These are phyloP conservation scores for Suricata suricatta DNA, from an alignment of 2,113 vertebrate genomes.

Conservation along the genomic window DNA sequence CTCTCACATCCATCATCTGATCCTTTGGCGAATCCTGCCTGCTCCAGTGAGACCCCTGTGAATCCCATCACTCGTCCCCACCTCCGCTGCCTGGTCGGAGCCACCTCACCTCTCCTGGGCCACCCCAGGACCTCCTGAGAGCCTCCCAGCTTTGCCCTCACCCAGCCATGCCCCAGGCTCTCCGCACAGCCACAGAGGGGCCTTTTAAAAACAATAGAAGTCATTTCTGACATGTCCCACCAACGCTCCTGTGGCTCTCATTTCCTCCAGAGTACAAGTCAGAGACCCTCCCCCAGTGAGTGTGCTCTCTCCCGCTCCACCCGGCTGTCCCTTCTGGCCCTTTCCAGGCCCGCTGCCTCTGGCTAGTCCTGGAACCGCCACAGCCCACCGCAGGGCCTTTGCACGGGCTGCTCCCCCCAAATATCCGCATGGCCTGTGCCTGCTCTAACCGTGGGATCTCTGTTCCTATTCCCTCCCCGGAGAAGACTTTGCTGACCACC, in stretches of 20 bases:
- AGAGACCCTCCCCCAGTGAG: neutral
- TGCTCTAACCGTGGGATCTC: neutral
- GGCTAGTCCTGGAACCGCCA: neutral
- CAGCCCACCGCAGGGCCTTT: neutral
- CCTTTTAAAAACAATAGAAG: neutral
- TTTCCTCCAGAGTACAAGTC: neutral
- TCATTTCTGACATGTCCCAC: no score
- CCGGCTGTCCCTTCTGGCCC: neutral
- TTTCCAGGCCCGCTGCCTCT: neutral
- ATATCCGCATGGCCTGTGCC: no score
- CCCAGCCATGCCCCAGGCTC: neutral
- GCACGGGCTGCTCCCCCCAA: neutral
- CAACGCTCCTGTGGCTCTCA: accelerated
- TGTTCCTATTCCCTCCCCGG: neutral
- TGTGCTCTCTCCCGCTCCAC: accelerated
- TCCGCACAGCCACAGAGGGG: neutral
- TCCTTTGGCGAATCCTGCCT: neutral
- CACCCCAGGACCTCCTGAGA: neutral
- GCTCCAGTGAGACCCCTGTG: neutral
- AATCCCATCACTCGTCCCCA: neutral
- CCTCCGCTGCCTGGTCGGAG: neutral
- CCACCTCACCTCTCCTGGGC: neutral
- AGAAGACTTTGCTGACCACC: neutral
- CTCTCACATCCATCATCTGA: neutral
- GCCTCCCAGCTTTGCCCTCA: neutral